These are phyloP conservation scores for Tauraco erythrolophus DNA, from an alignment of 2,113 vertebrate species.

Conservation along the genomic window DNA sequence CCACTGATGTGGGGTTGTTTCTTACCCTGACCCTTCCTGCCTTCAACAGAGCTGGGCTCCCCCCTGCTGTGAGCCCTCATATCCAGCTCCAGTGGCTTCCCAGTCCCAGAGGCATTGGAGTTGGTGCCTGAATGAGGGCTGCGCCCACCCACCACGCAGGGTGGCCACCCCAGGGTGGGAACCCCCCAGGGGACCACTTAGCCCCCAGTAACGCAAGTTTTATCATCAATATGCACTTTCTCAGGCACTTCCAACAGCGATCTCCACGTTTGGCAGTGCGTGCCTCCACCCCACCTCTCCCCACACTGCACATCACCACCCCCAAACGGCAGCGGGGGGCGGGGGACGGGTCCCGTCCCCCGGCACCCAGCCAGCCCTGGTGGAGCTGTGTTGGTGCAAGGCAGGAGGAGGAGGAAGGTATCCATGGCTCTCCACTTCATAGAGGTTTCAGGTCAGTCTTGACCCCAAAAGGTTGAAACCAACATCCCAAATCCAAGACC, in stretches of 20 bases:
- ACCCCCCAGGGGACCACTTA: not conserved
- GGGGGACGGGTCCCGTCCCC: too few species aligned
- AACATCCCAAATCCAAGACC: not conserved
- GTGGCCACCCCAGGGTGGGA: not conserved
- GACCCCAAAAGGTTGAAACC: not conserved
- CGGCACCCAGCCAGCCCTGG: not conserved
- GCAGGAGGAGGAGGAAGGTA: not conserved
- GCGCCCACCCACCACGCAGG: not conserved
- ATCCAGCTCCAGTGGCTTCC: not conserved
- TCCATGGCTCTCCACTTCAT: not conserved
- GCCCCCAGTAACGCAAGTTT: not conserved
- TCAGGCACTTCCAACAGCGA: not conserved
- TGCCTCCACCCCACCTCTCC: not conserved
- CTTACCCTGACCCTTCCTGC: not conserved
- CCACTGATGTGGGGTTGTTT: not conserved
- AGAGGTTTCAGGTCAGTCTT: not conserved
- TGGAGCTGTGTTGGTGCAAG: not conserved
- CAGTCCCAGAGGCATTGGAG: accelerated
- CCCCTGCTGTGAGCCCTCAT: accelerated
- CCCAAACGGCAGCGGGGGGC: not conserved
- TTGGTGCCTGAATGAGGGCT: accelerated
- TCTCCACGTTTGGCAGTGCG: not conserved
- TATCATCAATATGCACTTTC: not conserved
- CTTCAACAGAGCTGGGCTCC: not conserved
- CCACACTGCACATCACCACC: not conserved